Evolutionary conservation across 2,797 vertebrate species (phyloP), one percentile per base, ranked within the genome.

Genomic region (Taeniopygia guttata): DNA sequence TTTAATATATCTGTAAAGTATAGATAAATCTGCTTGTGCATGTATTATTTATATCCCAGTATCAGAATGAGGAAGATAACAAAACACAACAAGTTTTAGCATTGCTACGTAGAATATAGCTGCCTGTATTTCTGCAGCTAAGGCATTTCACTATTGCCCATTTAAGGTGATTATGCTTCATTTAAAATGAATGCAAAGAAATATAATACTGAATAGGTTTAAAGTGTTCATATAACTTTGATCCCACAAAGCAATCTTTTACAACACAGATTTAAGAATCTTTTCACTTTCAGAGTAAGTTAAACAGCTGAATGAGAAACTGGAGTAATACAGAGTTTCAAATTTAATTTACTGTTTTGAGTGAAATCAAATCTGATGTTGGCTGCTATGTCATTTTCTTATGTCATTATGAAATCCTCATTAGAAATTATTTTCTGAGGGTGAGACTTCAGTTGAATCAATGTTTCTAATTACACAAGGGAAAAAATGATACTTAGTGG

Each of bases 11-110:
- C 91, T 96, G 58, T 49, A 94, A 95, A 94, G 30, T 29, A 66
- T 58, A 94, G 91, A 95, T 95, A 97, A 96, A 94, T 91, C 52
- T 25, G 3, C 10, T 25, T 51, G 19, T 76, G 42, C 32, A 18
- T 68, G 10, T 67, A 32, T 90, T 92, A 88, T 87, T 92, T 68
- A 87, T 80, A 95, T 87, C 52, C 74, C 74, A 68, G 51, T 80
- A 93, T 78, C 81, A 74, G 52, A 93, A 62, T 64, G 22, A 42
- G 18, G 3, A 74, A 21, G 51, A 59, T 73, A 92, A 91, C 11
- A 91, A 73, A 81, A 26, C 10, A n/a, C 13, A 76, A 30, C 9
- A 67, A 38, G 23, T 68, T 83, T 45, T 73, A 80, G 4, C 55
- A 73, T 18, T 80, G 20, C 2, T 34, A 3, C 60, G 23, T 38